A percentile compares a stretch with the other conserved stretches of the same genome.
phyloP scores from a whole-genome alignment of 2,888 invertebrate genomes.

The Oscheius myriophilus region DNA sequence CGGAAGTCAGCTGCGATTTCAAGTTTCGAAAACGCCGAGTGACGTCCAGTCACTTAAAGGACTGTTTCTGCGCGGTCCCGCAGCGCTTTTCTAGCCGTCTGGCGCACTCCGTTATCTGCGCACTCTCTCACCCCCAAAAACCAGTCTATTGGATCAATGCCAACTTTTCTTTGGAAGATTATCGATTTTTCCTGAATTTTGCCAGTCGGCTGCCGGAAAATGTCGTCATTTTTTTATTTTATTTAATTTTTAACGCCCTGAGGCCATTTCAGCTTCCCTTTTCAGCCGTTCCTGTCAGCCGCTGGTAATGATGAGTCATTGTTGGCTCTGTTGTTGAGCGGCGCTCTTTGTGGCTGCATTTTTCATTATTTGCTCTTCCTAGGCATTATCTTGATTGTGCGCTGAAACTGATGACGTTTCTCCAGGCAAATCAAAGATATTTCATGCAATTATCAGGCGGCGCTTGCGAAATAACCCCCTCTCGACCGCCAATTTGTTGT shows the following conservation, averaged over 20 bases:
- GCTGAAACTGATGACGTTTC: too few relatives aligned
- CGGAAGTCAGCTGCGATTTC: too few relatives aligned
- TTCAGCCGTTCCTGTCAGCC: background rate
- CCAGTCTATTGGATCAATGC: slow-evolving; percentile 24
- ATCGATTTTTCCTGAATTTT: slow-evolving; percentile 6
- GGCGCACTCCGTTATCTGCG: background rate
- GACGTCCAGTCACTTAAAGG: slow-evolving; percentile 4
- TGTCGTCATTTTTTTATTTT: too few relatives aligned
- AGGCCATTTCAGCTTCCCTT: background rate
- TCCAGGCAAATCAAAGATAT: too few relatives aligned
- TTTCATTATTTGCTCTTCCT: too few relatives aligned
- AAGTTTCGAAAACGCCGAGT: background rate
- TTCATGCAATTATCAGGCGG: too few relatives aligned
- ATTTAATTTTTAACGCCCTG: background rate
- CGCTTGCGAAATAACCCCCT: too few relatives aligned
- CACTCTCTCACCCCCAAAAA: slow-evolving; percentile 10
- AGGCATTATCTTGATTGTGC: too few relatives aligned
- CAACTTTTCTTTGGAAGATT: slow-evolving; percentile 7
- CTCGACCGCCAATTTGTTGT: too few relatives aligned
- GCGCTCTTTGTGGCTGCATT: too few relatives aligned
- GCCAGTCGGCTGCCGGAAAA: background rate
- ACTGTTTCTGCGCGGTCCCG: slow-evolving; percentile 3
- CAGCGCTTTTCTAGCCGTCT: slow-evolving; percentile 8
- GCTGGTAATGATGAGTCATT: slow-evolving; percentile 10
- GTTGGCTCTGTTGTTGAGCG: slow-evolving; percentile 7